Conservation (phyloP, 2,888 invertebrate species). For the Argynnis bischoffii region DNA sequence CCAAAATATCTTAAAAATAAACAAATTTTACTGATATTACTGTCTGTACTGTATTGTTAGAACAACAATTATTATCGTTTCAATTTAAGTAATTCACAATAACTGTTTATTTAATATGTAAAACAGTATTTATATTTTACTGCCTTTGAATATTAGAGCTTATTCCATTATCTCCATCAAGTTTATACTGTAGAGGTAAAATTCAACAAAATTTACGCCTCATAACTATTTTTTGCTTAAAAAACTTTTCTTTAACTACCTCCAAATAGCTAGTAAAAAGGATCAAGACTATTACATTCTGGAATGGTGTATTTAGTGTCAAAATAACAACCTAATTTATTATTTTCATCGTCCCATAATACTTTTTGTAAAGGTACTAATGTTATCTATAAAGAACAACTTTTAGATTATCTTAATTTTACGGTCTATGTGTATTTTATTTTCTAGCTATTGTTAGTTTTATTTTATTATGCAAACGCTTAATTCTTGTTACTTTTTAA, state of each 20-base stretch:
- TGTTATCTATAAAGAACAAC: constrained; percentile 4
- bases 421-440: too few relatives aligned
- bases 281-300: constrained; percentile 13
- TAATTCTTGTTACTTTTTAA: too few relatives aligned
- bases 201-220: constrained; percentile 2
- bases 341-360: background rate
- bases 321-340: constrained; percentile 31
- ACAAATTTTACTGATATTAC: too few relatives aligned
- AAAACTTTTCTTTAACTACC: constrained; percentile 8
- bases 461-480: too few relatives aligned
- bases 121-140: too few relatives aligned
- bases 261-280: constrained; percentile 6
- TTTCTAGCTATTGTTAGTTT: too few relatives aligned
- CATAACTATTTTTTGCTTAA: background rate
- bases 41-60: too few relatives aligned
- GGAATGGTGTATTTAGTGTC: constrained; percentile 15
- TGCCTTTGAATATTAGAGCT: background rate
- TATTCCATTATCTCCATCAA: background rate
- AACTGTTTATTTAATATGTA: too few relatives aligned
- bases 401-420: background rate
- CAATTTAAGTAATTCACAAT: too few relatives aligned
- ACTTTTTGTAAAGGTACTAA: constrained; percentile 1
- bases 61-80: too few relatives aligned
- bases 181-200: background rate
- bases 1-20: too few relatives aligned